phyloP scores from a whole-genome alignment of 2,797 vertebrate genomes.

The Chelmon rostratus region DNA sequence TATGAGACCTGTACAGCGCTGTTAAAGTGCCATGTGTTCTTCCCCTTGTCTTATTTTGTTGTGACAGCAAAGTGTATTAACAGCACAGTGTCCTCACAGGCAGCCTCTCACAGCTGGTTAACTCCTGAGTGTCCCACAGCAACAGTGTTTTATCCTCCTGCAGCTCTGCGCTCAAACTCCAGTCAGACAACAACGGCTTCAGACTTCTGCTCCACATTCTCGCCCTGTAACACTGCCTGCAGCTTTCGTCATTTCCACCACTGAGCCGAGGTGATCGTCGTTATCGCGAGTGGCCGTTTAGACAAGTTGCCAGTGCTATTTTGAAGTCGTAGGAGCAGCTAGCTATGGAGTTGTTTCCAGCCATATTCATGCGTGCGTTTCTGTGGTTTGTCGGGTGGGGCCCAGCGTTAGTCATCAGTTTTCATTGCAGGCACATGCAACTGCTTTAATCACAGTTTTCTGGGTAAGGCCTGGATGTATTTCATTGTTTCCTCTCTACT shows the following conservation, averaged over 20 bases:
- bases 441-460: slow-evolving; percentile 25
- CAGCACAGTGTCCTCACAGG: neutral
- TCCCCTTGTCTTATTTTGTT: neutral
- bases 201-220: slow-evolving; percentile 8
- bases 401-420: slow-evolving; percentile 80
- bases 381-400: slow-evolving; percentile 73
- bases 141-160: neutral
- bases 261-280: slow-evolving; percentile 2
- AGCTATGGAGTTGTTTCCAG: slow-evolving; percentile 44
- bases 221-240: neutral
- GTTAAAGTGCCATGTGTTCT: neutral
- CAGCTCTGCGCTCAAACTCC: slow-evolving; percentile 11
- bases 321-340: slow-evolving; percentile 40
- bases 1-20: neutral
- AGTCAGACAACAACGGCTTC: neutral
- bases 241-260: slow-evolving; percentile 20
- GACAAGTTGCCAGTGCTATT: slow-evolving; percentile 40
- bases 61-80: neutral
- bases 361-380: slow-evolving; percentile 51
- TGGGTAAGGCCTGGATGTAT: slow-evolving; percentile 11
- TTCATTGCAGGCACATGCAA: slow-evolving; percentile 52
- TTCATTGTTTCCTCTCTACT: slow-evolving; percentile 25
- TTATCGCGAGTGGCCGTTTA: slow-evolving; percentile 23
- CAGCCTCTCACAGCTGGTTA: neutral
- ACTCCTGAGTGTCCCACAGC: slow-evolving; percentile 6